A percentile compares a stretch with the other conserved stretches of the same genome.
Conservation (phyloP, 2,888 invertebrate species). For the Leptinotarsa haldemani region DNA sequence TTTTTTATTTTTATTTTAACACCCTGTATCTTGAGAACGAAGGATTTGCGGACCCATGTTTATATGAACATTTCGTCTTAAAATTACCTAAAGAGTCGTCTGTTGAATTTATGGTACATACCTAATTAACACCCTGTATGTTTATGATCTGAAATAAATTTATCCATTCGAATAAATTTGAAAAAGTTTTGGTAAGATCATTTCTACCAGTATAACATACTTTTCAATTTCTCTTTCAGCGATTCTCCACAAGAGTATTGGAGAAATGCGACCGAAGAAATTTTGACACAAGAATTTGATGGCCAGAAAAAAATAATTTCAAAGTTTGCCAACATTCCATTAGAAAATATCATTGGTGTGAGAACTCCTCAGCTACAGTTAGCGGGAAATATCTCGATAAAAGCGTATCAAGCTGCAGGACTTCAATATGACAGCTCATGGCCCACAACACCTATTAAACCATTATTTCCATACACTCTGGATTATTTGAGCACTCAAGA, state of each 20-base stretch:
- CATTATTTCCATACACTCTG: constrained; percentile 77
- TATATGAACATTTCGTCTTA: no score
- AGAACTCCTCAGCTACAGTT: constrained; percentile 72
- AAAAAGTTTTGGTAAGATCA: no score
- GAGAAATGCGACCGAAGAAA: constrained; percentile 54
- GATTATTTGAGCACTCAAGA: constrained; percentile 71
- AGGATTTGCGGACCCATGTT: no score
- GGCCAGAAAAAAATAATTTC: constrained; percentile 59
- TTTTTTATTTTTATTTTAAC: no score
- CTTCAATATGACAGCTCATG: constrained; percentile 74
- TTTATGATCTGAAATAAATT: no score
- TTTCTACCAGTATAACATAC: neutral
- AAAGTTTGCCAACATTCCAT: constrained; percentile 61
- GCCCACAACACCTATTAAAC: constrained; percentile 68
- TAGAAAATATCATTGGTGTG: constrained; percentile 56
- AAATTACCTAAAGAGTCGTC: no score
- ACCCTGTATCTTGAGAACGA: no score
- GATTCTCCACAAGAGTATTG: constrained; percentile 57
- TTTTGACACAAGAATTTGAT: constrained; percentile 60
- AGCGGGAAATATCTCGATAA: constrained; percentile 70
- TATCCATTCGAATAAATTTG: no score
- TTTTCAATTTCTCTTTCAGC: constrained; percentile 42
- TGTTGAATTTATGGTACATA: no score
- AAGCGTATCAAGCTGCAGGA: constrained; percentile 67
- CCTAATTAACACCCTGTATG: no score